Evolutionary conservation across 2,113 vertebrate genomes (phyloP).

Genomic region (Indri indri): DNA sequence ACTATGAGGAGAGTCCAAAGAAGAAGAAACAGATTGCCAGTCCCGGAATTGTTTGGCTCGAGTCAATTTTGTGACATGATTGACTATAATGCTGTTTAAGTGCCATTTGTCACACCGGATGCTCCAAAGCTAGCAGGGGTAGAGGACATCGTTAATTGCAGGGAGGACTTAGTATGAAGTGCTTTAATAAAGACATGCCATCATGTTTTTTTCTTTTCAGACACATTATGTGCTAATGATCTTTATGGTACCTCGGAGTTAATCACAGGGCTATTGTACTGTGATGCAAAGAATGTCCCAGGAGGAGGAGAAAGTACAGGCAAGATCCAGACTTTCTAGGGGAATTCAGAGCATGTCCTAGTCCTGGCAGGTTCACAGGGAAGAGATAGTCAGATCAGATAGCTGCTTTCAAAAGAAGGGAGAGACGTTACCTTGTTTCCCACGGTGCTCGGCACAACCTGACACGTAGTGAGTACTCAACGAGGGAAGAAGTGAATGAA

Average conservation of each 20-base stretch:
- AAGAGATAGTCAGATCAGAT: not conserved
- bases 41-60: not conserved
- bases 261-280: not conserved
- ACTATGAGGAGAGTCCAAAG: not conserved
- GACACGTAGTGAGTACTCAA: rapidly evolving
- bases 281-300: not conserved
- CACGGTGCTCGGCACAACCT: not conserved
- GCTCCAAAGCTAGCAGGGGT: not conserved
- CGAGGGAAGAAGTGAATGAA: not conserved
- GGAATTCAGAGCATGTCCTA: not conserved
- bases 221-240: not conserved
- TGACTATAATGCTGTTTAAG: not conserved
- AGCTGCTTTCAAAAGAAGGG: not conserved
- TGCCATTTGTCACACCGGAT: not conserved
- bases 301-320: not conserved
- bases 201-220: not conserved
- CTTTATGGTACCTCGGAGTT: not conserved
- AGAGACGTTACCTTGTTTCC: not conserved
- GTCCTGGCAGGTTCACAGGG: rapidly evolving
- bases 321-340: too few relatives aligned
- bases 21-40: not conserved
- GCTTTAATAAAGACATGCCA: not conserved
- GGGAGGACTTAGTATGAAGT: too few relatives aligned
- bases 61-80: not conserved
- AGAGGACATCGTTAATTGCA: not conserved